Evolutionary conservation across 2,113 vertebrate species (phyloP).

Genomic region (Corydoras sp.): DNA sequence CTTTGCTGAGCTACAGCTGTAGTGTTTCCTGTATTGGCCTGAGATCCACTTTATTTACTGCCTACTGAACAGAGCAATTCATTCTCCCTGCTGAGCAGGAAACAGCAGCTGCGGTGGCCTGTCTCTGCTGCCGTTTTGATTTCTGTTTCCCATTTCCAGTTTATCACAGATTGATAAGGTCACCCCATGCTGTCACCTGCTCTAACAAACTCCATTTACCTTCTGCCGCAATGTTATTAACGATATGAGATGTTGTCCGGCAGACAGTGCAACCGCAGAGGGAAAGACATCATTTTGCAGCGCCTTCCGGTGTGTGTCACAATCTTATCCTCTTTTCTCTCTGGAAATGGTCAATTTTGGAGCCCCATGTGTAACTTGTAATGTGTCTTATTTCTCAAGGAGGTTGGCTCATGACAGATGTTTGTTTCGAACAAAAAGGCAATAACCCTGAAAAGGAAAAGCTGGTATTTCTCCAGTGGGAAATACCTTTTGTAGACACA

Average conservation of each 20-base stretch:
- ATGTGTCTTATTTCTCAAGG: slow-evolving; percentile 11
- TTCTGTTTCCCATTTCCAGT: slow-evolving; percentile 71
- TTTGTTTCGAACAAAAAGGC: slow-evolving; percentile 18
- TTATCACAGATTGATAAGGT: slow-evolving; percentile 77
- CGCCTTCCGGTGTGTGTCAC: slow-evolving; percentile 42
- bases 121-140: slow-evolving; percentile 63
- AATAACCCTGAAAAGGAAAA: not conserved
- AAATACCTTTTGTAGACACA: not conserved
- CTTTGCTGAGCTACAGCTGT: slow-evolving; percentile 26
- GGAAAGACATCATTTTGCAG: slow-evolving; percentile 56
- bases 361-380: slow-evolving; percentile 33
- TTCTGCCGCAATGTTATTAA: slow-evolving; percentile 65
- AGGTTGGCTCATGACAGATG: slow-evolving; percentile 9
- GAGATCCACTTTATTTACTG: slow-evolving; percentile 50
- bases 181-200: slow-evolving; percentile 65
- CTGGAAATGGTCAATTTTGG: slow-evolving; percentile 38
- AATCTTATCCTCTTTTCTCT: slow-evolving; percentile 39
- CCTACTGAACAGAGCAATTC: slow-evolving; percentile 50
- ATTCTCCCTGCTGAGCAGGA: slow-evolving; percentile 42
- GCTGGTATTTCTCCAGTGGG: not conserved
- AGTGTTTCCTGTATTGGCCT: slow-evolving; percentile 32
- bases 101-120: slow-evolving; percentile 51
- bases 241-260: slow-evolving; percentile 68
- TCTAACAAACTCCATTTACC: slow-evolving; percentile 72
- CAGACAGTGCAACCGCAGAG: slow-evolving; percentile 52